A percentile compares a stretch with the other conserved stretches of the same genome.
Conservation (phyloP, 2,888 invertebrate genomes). For the Napeogenes sylphis region DNA sequence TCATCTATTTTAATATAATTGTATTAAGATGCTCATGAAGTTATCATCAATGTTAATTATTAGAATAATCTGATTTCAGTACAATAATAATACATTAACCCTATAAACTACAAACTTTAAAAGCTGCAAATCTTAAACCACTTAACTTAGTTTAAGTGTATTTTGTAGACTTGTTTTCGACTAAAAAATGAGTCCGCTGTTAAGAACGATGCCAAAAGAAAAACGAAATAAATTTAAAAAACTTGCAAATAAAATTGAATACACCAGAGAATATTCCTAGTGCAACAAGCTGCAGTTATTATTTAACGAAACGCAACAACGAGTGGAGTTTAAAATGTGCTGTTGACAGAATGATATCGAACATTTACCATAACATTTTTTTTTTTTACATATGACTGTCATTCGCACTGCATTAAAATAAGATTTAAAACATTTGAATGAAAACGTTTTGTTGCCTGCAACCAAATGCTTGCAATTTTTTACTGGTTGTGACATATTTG, state of each 20-base stretch:
- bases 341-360: slow-evolving; percentile 47
- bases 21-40: no score
- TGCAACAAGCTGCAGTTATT: slow-evolving; percentile 31
- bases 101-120: neutral
- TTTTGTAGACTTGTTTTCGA: slow-evolving; percentile 10
- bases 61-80: no score
- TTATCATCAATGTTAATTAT: no score
- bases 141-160: neutral
- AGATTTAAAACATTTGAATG: slow-evolving; percentile 33
- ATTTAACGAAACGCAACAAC: slow-evolving; percentile 28
- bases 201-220: slow-evolving; percentile 2
- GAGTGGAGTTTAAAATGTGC: slow-evolving; percentile 29
- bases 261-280: slow-evolving; percentile 24
- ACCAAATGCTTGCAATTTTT: slow-evolving; percentile 28
- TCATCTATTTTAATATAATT: no score
- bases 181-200: slow-evolving; percentile 9
- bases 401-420: slow-evolving; percentile 44
- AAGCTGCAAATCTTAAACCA: no score
- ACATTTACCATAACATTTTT: slow-evolving; percentile 44
- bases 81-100: no score
- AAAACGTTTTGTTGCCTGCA: slow-evolving; percentile 28
- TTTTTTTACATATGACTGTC: slow-evolving; percentile 45
- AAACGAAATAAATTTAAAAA: neutral
- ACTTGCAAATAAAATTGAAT: slow-evolving; percentile 24
- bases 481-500: slow-evolving; percentile 25